A percentile compares a stretch with the other conserved stretches of the same genome.
phyloP scores from a whole-genome alignment of 2,888 invertebrate species.

The Macrosiphum euphorbiae region DNA sequence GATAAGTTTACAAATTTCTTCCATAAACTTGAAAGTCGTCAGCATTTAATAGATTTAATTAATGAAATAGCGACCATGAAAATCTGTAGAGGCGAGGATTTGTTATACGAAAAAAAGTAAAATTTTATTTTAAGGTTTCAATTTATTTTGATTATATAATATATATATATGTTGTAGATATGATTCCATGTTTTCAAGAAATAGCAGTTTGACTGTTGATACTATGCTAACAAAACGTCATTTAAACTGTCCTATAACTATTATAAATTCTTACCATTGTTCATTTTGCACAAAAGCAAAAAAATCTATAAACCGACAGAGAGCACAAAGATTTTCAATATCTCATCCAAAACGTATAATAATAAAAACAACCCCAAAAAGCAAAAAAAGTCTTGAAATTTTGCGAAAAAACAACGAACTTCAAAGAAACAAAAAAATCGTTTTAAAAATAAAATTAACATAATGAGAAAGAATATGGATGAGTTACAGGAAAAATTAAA shows the following conservation, averaged over 20 bases:
- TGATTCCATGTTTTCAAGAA: neutral
- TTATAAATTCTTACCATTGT: neutral
- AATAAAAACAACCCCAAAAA: neutral
- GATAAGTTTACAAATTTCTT: too few relatives aligned
- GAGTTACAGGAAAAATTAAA: too few relatives aligned
- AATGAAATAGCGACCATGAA: too few relatives aligned
- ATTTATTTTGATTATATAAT: too few relatives aligned
- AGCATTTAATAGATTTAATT: too few relatives aligned
- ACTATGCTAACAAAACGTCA: conserved; percentile 1
- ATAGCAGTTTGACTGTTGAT: neutral
- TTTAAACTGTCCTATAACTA: neutral
- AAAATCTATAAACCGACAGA: neutral
- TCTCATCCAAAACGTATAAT: neutral
- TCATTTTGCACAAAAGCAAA: neutral
- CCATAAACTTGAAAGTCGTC: too few relatives aligned
- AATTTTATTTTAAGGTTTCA: too few relatives aligned
- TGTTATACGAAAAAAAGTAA: too few relatives aligned
- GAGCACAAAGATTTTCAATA: neutral
- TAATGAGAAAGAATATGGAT: too few relatives aligned
- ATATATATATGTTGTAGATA: neutral
- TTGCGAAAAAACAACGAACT: neutral
- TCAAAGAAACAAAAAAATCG: neutral
- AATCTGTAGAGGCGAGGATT: too few relatives aligned
- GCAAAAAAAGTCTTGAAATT: neutral
- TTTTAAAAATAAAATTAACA: too few relatives aligned